A percentile compares a stretch with the other conserved stretches of the same genome.
phyloP scores from a whole-genome alignment of 92 coral and sea anemone genomes.

The Bergia puertoricense region DNA sequence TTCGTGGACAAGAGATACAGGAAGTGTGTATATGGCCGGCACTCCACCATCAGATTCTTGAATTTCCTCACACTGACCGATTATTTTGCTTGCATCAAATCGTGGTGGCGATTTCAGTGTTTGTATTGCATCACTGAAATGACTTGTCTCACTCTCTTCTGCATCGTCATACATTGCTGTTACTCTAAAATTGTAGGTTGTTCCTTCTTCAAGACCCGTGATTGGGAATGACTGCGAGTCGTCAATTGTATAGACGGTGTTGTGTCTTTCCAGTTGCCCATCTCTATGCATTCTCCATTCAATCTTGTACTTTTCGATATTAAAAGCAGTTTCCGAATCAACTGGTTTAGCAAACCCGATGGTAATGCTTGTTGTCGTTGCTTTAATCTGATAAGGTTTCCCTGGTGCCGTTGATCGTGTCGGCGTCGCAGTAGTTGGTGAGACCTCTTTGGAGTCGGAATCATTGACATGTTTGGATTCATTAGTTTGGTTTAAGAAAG shows the following conservation, averaged over 20 bases:
- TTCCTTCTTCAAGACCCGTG: slow-evolving; percentile 38
- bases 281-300: slow-evolving; percentile 42
- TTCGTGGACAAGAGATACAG: slow-evolving; percentile 34
- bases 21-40: slow-evolving; percentile 49
- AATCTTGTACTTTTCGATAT: slow-evolving; percentile 49
- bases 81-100: slow-evolving; percentile 38
- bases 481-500: background rate
- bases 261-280: slow-evolving; percentile 17
- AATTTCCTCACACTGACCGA: slow-evolving; percentile 37
- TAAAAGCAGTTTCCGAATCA: slow-evolving; percentile 20
- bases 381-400: slow-evolving; percentile 6
- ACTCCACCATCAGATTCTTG: slow-evolving; percentile 32
- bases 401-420: slow-evolving; percentile 35
- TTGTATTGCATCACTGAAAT: slow-evolving; percentile 40
- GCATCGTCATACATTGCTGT: slow-evolving; percentile 47
- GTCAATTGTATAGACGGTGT: slow-evolving; percentile 29
- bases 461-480: background rate
- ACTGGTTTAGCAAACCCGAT: slow-evolving; percentile 40
- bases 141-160: slow-evolving; percentile 46
- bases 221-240: slow-evolving; percentile 35
- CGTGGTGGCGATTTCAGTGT: slow-evolving; percentile 10
- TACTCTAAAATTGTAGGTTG: slow-evolving; percentile 44
- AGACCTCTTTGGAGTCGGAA: background rate
- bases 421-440: slow-evolving; percentile 34
- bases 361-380: slow-evolving; percentile 36